Conservation (phyloP, 2,797 vertebrate species). For the Melanotaenia pygmaea region DNA sequence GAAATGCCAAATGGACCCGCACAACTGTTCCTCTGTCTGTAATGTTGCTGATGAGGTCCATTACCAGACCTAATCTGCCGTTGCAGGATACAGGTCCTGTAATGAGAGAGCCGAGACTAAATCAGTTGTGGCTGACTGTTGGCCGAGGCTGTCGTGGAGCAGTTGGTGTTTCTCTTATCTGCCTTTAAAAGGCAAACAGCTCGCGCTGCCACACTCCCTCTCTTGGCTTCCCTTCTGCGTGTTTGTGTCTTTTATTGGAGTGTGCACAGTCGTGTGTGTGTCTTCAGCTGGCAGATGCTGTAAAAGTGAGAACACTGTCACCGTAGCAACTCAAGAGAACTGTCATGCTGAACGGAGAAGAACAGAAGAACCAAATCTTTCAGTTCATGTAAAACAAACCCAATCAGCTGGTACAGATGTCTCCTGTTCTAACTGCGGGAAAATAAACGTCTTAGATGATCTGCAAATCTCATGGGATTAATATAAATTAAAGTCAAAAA, state of each 20-base stretch:
- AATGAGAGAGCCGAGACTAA: conserved; percentile 61
- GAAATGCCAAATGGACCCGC: conserved; percentile 51
- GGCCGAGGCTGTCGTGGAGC: conserved; percentile 56
- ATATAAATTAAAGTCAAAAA: too few species aligned
- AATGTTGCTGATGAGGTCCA: conserved; percentile 58
- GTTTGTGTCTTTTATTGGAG: conserved; percentile 35
- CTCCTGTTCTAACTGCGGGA: too few species aligned
- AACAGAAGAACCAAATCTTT: conserved; percentile 29
- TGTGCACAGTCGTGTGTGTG: conserved; percentile 16
- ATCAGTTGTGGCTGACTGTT: conserved; percentile 71
- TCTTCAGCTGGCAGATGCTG: conserved; percentile 61
- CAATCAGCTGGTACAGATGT: background rate
- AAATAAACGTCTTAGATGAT: too few species aligned
- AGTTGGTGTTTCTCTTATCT: conserved; percentile 69
- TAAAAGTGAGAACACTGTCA: conserved; percentile 63
- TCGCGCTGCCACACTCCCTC: conserved; percentile 8
- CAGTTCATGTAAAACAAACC: conserved; percentile 1
- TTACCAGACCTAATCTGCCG: conserved; percentile 59
- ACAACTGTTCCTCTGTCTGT: conserved; percentile 63
- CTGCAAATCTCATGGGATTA: too few species aligned
- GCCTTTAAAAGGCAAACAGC: conserved; percentile 67
- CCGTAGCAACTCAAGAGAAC: conserved; percentile 70
- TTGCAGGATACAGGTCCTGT: conserved; percentile 29
- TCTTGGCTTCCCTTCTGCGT: conserved; percentile 17
- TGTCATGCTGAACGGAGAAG: conserved; percentile 24